Conservation (phyloP, 2,113 vertebrate genomes). For the Shinisaurus crocodilurus region DNA sequence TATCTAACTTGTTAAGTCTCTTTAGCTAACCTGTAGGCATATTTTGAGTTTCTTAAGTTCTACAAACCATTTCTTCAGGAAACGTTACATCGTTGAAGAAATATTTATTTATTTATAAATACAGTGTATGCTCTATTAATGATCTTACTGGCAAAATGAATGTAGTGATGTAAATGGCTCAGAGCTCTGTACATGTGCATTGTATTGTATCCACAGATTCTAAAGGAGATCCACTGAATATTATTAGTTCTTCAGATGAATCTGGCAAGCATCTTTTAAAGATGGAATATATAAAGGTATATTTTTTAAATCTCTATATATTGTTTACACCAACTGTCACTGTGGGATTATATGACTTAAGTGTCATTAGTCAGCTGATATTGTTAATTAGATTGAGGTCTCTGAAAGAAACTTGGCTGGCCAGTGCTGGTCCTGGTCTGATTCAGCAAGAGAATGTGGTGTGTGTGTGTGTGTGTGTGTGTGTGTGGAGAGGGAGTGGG, state of each 20-base stretch:
- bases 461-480: not conserved
- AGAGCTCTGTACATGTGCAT: not conserved
- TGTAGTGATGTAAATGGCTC: not conserved
- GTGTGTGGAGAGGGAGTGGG: not conserved
- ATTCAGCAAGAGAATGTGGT: no score
- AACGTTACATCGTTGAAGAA: not conserved
- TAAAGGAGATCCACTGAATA: slow-evolving; percentile 80
- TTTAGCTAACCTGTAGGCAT: not conserved
- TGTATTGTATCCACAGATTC: slow-evolving; percentile 77
- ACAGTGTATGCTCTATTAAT: not conserved
- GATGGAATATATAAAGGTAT: slow-evolving; percentile 91
- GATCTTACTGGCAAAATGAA: not conserved
- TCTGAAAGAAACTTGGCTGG: not conserved
- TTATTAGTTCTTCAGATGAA: slow-evolving; percentile 86
- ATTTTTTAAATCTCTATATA: not conserved
- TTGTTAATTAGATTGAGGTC: not conserved
- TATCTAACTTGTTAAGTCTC: not conserved
- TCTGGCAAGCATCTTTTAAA: slow-evolving; percentile 89
- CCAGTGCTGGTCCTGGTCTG: not conserved
- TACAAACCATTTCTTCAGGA: not conserved
- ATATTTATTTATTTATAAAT: no score
- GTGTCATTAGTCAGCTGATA: no score
- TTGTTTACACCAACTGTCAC: not conserved
- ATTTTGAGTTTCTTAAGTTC: not conserved
- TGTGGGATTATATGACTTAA: not conserved